A percentile compares a stretch with the other conserved stretches of the same genome.
These are phyloP conservation scores for Polyodon spathula DNA, from an alignment of 2,113 vertebrate species.

Conservation along the genomic window DNA sequence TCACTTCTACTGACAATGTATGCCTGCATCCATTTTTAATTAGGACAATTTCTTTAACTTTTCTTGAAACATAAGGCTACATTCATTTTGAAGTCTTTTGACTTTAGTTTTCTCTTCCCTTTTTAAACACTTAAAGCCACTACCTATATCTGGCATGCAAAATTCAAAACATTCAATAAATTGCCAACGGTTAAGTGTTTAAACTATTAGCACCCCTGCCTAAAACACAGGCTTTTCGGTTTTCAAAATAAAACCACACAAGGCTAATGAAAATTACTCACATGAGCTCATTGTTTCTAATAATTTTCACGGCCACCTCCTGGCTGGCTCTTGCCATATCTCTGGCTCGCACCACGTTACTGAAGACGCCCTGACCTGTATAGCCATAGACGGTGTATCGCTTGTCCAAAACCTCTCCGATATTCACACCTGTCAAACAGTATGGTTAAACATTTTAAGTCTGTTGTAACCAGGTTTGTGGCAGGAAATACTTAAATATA, in stretches of 20 bases:
- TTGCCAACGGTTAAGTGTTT: too few species aligned
- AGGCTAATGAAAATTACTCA: slow-evolving; percentile 47
- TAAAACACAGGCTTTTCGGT: background rate
- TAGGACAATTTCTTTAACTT: too few species aligned
- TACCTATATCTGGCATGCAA: too few species aligned
- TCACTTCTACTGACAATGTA: too few species aligned
- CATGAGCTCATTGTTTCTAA: slow-evolving; percentile 97
- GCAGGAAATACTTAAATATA: background rate
- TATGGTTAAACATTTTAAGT: background rate
- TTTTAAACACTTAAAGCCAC: too few species aligned
- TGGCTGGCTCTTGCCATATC: slow-evolving; percentile 92
- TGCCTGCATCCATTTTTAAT: too few species aligned
- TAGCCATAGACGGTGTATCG: slow-evolving; percentile 97
- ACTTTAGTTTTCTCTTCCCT: too few species aligned
- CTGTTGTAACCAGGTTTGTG: background rate
- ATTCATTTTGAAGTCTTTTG: too few species aligned
- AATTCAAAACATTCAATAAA: too few species aligned
- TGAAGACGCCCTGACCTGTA: slow-evolving; percentile 96
- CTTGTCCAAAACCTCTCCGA: slow-evolving; percentile 93
- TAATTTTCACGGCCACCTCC: slow-evolving; percentile 97
- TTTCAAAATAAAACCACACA: background rate
- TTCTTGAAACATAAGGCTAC: too few species aligned
- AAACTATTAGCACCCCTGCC: too few species aligned
- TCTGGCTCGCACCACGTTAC: slow-evolving; percentile 90
- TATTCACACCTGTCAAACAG: slow-evolving; percentile 78